These are phyloP conservation scores for Zelleria hepariella DNA, from an alignment of 2,888 invertebrate genomes.

Conservation along the genomic window DNA sequence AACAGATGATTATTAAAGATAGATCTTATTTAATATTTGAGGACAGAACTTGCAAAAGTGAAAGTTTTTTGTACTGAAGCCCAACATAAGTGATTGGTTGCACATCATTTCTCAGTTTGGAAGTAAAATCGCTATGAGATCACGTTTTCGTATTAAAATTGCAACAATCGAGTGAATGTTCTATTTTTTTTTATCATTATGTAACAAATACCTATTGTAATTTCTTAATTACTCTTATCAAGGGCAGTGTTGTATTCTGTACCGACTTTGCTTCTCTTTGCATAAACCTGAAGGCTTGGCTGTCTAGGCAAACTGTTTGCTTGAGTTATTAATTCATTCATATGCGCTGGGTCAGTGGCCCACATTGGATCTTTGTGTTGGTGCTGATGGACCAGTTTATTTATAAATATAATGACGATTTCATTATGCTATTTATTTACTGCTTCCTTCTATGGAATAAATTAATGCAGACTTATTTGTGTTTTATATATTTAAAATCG, in stretches of 20 bases:
- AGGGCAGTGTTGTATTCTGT: conserved; percentile 2
- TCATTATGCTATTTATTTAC: too few species aligned
- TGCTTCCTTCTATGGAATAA: too few species aligned
- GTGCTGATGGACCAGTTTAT: too few species aligned
- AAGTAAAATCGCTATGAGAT: neutral
- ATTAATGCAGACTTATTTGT: too few species aligned
- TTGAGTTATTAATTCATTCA: neutral
- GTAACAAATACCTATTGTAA: neutral
- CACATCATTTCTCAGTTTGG: neutral
- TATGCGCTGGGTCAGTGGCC: too few species aligned
- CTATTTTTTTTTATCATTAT: neutral
- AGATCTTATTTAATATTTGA: neutral
- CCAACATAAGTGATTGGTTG: neutral
- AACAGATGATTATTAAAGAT: neutral
- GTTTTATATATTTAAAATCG: too few species aligned
- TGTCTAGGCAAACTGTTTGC: neutral
- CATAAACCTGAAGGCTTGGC: neutral
- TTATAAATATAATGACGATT: too few species aligned
- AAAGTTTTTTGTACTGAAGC: neutral
- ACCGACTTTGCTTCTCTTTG: neutral
- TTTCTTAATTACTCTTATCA: neutral
- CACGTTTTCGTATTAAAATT: neutral
- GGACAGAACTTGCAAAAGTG: neutral
- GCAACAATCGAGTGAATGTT: neutral
- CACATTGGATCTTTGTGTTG: too few species aligned